Evolutionary conservation across 1,140 invertebrate species (phyloP).

Genomic region (Drosophila pachea): DNA sequence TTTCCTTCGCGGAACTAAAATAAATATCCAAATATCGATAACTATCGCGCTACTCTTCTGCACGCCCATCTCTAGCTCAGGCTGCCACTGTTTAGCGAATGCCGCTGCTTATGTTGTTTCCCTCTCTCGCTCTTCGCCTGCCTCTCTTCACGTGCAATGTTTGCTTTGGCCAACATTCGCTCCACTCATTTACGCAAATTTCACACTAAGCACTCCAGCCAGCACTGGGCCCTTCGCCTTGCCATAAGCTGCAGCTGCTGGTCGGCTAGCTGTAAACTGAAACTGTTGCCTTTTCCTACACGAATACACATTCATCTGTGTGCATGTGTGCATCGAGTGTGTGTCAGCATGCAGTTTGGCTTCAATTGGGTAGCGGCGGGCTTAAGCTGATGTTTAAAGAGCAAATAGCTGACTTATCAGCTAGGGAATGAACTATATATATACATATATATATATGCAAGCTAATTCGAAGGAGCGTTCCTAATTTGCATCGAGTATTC

Average conservation of each 20-base stretch:
- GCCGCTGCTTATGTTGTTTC: constrained; percentile 7
- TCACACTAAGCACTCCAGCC: constrained; percentile 58
- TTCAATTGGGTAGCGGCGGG: constrained; percentile 3
- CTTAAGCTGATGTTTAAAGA: neutral
- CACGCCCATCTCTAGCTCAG: neutral
- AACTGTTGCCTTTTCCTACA: constrained; percentile 16
- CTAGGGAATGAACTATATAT: neutral
- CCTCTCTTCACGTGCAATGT: neutral
- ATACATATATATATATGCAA: neutral
- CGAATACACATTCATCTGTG: neutral
- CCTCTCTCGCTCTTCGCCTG: neutral
- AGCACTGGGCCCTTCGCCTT: constrained; percentile 35
- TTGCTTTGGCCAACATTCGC: constrained; percentile 26
- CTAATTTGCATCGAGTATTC: too few species aligned
- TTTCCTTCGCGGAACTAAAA: too few species aligned
- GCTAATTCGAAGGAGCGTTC: too few species aligned
- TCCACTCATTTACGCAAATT: constrained; percentile 59
- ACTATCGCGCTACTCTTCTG: neutral
- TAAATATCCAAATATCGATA: neutral
- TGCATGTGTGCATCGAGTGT: neutral
- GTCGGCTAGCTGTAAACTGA: constrained; percentile 33
- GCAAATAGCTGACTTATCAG: too few species aligned
- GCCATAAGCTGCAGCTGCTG: constrained; percentile 21
- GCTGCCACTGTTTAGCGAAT: neutral
- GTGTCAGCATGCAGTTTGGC: constrained; percentile 3